Base-by-base conservation (phyloP, 2,113 vertebrate genomes). In the Neodontobutis hainanensis region DNA sequence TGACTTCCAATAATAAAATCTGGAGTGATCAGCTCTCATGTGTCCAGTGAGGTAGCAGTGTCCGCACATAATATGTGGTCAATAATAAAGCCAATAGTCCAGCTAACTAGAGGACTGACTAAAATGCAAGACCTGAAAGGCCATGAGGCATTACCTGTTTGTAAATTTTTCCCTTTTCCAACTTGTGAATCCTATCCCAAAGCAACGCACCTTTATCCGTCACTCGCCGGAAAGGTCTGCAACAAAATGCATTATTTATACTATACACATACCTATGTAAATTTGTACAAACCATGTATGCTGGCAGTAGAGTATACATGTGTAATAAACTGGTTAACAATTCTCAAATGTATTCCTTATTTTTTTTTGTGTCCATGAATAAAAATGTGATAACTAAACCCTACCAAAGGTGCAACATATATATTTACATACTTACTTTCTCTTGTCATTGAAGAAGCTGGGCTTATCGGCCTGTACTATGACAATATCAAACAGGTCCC, bases 391-490 rank as follows among this genome's bases (percentile, higher is more conserved):
- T 5, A 32, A 10, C 12, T 11, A 8, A 58, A 32, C 5, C 51
- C 72, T 11, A 46, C 49, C 47, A 61, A n/a, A 16, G 56, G 4
- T 43, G 3, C 6, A 0, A 6, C 12, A 8, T 6, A 16, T 14
- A 51, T 27, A 34, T 40, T 55, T 11, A 42, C 47, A 43, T 9
- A 75, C 95, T 82, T 78, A 98, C 97, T 96, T 97, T 65, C 97
- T 92, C 65, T 94, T 95, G 85, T 99, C 97, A 0, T 99, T 99
- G 85, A 99, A 99, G 77, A 99, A 99, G 70, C 94, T 90, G 0
- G 97, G 97, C 81, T 99, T 99, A 73, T 99, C 97, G 0, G 97
- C 97, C 89, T 98, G 96, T 50, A 99, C 97, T 47, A 99, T 99
- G 78, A 99, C 95, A 34, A 97, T 93, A 64, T 99, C 97, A 72